A percentile compares a stretch with the other conserved stretches of the same genome.
These are phyloP conservation scores for Apostichopus californicus DNA, from an alignment of 35 echinoderm and acorn worm species.

Conservation along the genomic window DNA sequence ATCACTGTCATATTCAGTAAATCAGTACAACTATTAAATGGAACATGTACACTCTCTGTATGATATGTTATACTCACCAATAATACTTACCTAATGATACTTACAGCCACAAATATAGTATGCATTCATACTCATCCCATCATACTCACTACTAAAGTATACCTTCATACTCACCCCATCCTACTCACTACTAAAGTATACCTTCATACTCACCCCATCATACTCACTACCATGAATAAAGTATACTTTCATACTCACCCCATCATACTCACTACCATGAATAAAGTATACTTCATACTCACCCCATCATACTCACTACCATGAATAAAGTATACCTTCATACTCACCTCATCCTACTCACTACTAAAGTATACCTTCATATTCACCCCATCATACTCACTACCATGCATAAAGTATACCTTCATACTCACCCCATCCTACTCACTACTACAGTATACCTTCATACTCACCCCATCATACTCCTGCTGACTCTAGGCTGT, in stretches of 20 bases:
- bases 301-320: too few species aligned
- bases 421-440: slow-evolving; percentile 73
- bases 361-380: too few species aligned
- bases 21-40: too few species aligned
- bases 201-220: slow-evolving; percentile 60
- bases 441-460: slow-evolving; percentile 46
- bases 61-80: too few species aligned
- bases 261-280: background rate
- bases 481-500: slow-evolving; percentile 77
- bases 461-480: slow-evolving; percentile 78
- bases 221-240: background rate
- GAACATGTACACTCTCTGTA: too few species aligned
- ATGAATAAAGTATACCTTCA: too few species aligned
- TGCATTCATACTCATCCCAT: slow-evolving; percentile 70
- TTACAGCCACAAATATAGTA: background rate
- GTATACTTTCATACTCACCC: slow-evolving; percentile 64
- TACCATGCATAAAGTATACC: background rate
- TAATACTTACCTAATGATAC: too few species aligned
- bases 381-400: too few species aligned
- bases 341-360: too few species aligned
- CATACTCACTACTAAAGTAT: background rate
- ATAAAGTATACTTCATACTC: too few species aligned
- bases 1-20: too few species aligned
- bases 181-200: too few species aligned
- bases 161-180: slow-evolving; percentile 68